Percentiles rank a stretch among this genome's conserved stretches.
Evolutionary conservation across 2,797 vertebrate genomes (phyloP).

Genomic region (Sebastes nivosus): DNA sequence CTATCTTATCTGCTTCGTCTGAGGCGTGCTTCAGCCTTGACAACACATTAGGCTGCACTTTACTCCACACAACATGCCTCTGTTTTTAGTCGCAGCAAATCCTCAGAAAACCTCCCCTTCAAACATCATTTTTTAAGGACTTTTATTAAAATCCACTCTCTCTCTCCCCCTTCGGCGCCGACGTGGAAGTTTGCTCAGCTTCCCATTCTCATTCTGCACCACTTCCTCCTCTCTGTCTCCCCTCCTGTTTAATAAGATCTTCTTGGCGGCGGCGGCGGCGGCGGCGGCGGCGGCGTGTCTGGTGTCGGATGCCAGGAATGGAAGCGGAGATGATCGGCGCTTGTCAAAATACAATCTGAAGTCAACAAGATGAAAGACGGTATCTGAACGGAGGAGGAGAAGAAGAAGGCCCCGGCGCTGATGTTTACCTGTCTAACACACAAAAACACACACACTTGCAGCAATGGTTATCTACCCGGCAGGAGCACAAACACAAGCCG

Average conservation of each 20-base stretch:
- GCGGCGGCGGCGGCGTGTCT: slow-evolving; percentile 16
- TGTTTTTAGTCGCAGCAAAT: not conserved
- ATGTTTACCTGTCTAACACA: slow-evolving; percentile 61
- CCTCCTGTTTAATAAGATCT: slow-evolving; percentile 64
- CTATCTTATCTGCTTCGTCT: slow-evolving; percentile 56
- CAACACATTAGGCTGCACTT: slow-evolving; percentile 59
- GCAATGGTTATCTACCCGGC: slow-evolving; percentile 45
- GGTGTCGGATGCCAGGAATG: slow-evolving; percentile 38
- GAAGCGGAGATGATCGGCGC: slow-evolving; percentile 56
- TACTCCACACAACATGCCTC: not conserved
- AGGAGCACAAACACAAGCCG: slow-evolving; percentile 29
- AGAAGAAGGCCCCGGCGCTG: not conserved
- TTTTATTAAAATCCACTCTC: slow-evolving; percentile 3
- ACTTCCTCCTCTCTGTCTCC: slow-evolving; percentile 25
- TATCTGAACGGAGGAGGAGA: slow-evolving; percentile 40
- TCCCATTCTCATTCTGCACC: slow-evolving; percentile 58
- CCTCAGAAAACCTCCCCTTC: not conserved
- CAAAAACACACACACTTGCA: not conserved
- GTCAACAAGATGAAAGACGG: slow-evolving; percentile 66
- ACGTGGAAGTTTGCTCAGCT: slow-evolving; percentile 28
- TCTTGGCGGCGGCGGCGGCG: slow-evolving; percentile 11
- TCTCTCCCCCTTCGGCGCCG: not conserved
- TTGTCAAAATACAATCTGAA: slow-evolving; percentile 77
- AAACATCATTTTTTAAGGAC: not conserved
- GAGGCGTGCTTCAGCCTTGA: slow-evolving; percentile 44